phyloP scores from a whole-genome alignment of 2,888 invertebrate species.

The Ferrisia virgata region DNA sequence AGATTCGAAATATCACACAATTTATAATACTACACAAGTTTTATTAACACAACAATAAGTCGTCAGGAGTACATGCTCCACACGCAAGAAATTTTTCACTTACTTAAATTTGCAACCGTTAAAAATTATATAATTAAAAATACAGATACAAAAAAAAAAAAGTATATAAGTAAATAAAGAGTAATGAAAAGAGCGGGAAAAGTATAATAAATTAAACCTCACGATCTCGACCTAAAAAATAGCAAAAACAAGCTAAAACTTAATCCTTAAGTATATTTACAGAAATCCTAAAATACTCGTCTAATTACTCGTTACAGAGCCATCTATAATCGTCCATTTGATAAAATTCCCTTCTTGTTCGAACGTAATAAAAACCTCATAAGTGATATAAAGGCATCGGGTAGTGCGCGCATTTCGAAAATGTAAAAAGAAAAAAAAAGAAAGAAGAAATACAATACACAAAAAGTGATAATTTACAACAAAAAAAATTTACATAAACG shows the following conservation, averaged over 20 bases:
- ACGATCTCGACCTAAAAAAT: neutral
- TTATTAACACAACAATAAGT: neutral
- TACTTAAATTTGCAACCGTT: constrained; percentile 2
- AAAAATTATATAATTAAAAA: neutral
- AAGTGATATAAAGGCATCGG: neutral
- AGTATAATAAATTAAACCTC: neutral
- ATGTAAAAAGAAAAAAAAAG: neutral
- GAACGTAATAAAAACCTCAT: neutral
- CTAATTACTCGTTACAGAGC: neutral
- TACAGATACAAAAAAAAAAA: constrained; percentile 13
- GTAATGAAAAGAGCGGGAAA: neutral
- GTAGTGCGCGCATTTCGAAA: neutral
- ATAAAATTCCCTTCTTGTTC: neutral
- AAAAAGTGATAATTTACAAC: neutral
- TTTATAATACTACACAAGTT: neutral
- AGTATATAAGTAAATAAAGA: neutral
- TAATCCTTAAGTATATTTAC: neutral
- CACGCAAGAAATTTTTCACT: neutral
- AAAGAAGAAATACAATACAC: neutral
- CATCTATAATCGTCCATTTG: neutral
- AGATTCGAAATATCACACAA: neutral
- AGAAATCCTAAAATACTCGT: neutral
- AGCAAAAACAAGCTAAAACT: constrained; percentile 2
- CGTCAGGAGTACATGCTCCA: neutral
- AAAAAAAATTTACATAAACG: neutral